Conservation (phyloP, 1,140 invertebrate genomes). For the Pseudomyrmex cubaensis region DNA sequence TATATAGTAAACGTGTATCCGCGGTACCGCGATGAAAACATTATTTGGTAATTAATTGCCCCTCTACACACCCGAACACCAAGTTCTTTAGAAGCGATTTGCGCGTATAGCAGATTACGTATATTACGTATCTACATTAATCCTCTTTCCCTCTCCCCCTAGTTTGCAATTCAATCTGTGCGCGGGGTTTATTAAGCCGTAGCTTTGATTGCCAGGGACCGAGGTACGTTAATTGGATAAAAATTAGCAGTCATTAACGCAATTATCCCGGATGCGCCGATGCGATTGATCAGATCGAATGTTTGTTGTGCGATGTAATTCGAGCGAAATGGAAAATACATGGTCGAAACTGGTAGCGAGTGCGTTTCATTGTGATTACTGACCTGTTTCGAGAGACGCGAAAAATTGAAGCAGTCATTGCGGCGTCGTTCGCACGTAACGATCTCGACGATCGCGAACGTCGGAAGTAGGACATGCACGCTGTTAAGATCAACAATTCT, state of each 20-base stretch:
- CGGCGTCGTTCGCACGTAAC: not conserved
- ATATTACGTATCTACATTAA: slow-evolving; percentile 33
- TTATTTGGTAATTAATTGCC: not conserved
- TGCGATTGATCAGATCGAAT: slow-evolving; percentile 52
- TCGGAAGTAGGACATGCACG: not conserved
- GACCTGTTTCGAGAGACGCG: slow-evolving; percentile 3
- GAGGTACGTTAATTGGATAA: slow-evolving; percentile 50
- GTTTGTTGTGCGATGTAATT: slow-evolving; percentile 48
- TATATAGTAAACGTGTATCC: not conserved
- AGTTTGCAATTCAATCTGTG: slow-evolving; percentile 54
- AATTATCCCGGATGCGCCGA: slow-evolving; percentile 39
- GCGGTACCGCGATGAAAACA: not conserved
- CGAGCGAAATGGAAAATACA: slow-evolving; percentile 37
- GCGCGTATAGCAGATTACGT: slow-evolving; percentile 7
- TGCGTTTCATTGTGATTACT: slow-evolving; percentile 30
- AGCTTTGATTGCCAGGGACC: slow-evolving; percentile 41
- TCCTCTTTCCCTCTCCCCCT: slow-evolving; percentile 1
- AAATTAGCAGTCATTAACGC: slow-evolving; percentile 49
- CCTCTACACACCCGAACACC: not conserved
- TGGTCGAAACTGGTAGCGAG: not conserved
- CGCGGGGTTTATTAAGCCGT: slow-evolving; percentile 39
- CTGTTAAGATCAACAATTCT: too few species aligned
- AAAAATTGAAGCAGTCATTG: slow-evolving; percentile 11
- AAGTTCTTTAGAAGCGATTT: slow-evolving; percentile 33
- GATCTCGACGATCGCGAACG: not conserved